Evolutionary conservation across 2,797 vertebrate genomes (phyloP).

Genomic region (Paramormyrops hopkinsi): DNA sequence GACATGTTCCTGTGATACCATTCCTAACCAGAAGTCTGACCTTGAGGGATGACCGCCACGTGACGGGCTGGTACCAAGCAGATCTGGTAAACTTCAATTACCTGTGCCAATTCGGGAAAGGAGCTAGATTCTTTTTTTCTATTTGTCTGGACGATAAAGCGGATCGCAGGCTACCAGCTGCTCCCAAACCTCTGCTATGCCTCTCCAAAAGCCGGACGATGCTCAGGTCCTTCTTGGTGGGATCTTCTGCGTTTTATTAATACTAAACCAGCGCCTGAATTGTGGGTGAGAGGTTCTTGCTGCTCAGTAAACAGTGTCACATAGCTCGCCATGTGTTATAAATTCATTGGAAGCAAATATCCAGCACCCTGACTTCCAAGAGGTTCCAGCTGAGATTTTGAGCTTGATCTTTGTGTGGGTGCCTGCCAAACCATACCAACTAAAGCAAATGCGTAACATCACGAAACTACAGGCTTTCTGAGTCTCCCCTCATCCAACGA

Average conservation of each 20-base stretch:
- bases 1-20: not conserved
- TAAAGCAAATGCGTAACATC: not conserved
- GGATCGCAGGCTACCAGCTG: not conserved
- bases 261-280: not conserved
- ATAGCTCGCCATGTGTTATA: not conserved
- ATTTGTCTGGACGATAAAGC: not conserved
- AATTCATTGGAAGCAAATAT: not conserved
- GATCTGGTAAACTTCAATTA: not conserved
- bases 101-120: not conserved
- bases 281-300: not conserved
- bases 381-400: not conserved
- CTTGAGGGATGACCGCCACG: not conserved
- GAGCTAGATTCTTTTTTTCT: not conserved
- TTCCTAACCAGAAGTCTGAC: not conserved
- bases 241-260: not conserved
- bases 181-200: not conserved
- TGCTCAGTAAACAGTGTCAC: not conserved
- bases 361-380: not conserved
- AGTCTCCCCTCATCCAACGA: slow-evolving; percentile 52
- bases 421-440: not conserved
- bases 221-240: not conserved
- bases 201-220: not conserved
- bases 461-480: slow-evolving; percentile 36
- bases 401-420: not conserved
- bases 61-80: not conserved